Conservation (phyloP, 30 jellyfish, hydroid and myxozoan genomes). For the Mastigias papua region DNA sequence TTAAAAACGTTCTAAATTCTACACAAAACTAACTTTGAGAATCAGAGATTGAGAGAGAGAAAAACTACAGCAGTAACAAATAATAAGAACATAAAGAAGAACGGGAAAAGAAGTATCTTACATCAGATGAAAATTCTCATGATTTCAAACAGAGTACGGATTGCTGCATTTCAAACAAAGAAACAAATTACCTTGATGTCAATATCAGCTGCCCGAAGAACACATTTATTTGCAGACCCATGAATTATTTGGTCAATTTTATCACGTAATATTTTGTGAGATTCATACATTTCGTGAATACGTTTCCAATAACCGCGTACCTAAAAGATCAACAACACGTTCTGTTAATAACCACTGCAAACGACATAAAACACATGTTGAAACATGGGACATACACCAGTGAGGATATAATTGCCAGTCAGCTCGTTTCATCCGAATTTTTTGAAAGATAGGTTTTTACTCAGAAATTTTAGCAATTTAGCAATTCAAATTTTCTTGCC, state of each 20-base stretch:
- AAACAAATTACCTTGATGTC: slow-evolving; percentile 45
- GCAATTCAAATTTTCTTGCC: too few relatives aligned
- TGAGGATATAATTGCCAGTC: too few relatives aligned
- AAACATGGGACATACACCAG: too few relatives aligned
- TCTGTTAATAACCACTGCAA: not conserved
- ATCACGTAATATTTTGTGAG: slow-evolving; percentile 52
- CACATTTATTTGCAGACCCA: slow-evolving; percentile 39
- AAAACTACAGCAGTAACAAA: not conserved
- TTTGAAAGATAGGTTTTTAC: too few relatives aligned
- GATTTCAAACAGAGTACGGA: too few relatives aligned
- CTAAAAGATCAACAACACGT: not conserved
- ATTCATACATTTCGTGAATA: slow-evolving; percentile 39
- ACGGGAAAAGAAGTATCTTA: not conserved
- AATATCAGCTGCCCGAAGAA: slow-evolving; percentile 43
- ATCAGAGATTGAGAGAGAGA: too few relatives aligned
- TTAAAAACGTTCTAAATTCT: too few relatives aligned
- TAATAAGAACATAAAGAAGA: not conserved
- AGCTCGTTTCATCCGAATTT: too few relatives aligned
- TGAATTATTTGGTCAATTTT: slow-evolving; percentile 44
- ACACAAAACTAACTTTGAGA: too few relatives aligned
- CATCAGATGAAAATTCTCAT: slow-evolving; percentile 5
- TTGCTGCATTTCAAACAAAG: too few relatives aligned
- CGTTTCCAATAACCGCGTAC: slow-evolving; percentile 59
- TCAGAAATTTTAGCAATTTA: too few relatives aligned
- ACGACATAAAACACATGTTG: too few relatives aligned